Evolutionary conservation across 1,140 invertebrate genomes (phyloP).

Genomic region (Brachystomella parvula): DNA sequence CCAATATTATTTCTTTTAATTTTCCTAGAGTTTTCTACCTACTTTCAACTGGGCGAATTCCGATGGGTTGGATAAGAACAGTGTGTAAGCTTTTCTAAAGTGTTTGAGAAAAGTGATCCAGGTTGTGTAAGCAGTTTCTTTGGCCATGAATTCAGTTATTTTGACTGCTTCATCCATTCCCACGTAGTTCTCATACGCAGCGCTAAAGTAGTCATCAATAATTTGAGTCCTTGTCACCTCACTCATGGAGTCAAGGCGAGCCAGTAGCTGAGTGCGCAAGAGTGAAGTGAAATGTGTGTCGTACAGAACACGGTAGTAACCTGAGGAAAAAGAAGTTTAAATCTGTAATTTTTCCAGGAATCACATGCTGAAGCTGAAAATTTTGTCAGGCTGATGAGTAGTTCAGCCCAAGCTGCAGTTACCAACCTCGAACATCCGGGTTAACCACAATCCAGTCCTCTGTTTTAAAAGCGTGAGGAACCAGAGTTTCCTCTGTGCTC

Average conservation of each 20-base stretch:
- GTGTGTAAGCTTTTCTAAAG: constrained; percentile 18
- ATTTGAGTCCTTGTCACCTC: constrained; percentile 24
- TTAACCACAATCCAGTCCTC: constrained; percentile 25
- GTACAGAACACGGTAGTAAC: constrained; percentile 33
- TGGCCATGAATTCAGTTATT: constrained; percentile 54
- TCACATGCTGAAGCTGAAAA: background rate
- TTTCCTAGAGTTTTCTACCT: background rate
- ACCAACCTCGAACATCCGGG: constrained; percentile 14
- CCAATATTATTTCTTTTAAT: background rate
- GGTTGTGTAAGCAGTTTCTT: constrained; percentile 52
- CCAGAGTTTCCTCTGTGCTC: background rate
- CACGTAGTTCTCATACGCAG: constrained; percentile 14
- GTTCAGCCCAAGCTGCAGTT: background rate
- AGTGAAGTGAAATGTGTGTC: background rate
- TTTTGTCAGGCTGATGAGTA: background rate
- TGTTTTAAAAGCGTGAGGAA: background rate
- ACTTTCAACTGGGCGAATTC: background rate
- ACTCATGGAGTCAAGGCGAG: constrained; percentile 5
- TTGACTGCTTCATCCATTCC: constrained; percentile 46
- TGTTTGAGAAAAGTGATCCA: constrained; percentile 49
- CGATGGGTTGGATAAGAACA: background rate
- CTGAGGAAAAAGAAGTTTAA: background rate
- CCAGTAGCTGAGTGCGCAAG: constrained; percentile 15
- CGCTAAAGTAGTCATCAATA: constrained; percentile 30
- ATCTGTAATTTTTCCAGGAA: background rate